These are phyloP conservation scores for Oscheius sp. DNA, from an alignment of 2,888 invertebrate species.

Conservation along the genomic window DNA sequence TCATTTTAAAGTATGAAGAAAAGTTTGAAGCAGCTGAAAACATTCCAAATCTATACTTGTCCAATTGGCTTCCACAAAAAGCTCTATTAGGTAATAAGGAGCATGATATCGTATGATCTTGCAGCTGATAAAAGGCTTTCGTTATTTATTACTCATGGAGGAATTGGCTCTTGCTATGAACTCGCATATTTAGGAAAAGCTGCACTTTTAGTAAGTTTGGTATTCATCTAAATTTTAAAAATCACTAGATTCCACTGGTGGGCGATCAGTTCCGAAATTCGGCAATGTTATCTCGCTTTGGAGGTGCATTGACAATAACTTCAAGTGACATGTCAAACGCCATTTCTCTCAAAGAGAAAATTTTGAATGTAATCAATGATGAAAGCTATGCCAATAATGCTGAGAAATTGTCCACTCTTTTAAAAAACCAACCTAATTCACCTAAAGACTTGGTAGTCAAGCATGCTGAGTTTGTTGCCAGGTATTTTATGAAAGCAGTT, in stretches of 20 bases:
- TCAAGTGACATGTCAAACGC: too few relatives aligned
- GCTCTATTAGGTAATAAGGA: constrained; percentile 1
- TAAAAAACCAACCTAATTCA: not conserved
- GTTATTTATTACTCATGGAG: not conserved
- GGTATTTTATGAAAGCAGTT: too few relatives aligned
- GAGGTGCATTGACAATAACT: constrained; percentile 32
- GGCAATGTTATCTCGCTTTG: constrained; percentile 37
- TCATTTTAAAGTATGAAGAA: not conserved
- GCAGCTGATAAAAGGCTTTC: not conserved
- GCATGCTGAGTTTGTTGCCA: constrained; percentile 21
- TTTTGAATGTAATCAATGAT: constrained; percentile 20
- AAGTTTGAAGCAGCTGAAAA: not conserved
- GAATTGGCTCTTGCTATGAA: not conserved
- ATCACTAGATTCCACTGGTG: constrained; percentile 42
- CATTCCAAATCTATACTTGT: constrained; percentile 33
- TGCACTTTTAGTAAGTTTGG: constrained; percentile 28
- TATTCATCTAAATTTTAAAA: too few relatives aligned
- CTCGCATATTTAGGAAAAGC: constrained; percentile 28
- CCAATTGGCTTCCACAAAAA: not conserved
- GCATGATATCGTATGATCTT: not conserved
- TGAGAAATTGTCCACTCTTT: not conserved
- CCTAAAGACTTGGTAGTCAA: constrained; percentile 4
- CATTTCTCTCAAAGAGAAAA: too few relatives aligned
- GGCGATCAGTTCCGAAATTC: constrained; percentile 43
- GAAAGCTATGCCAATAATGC: constrained; percentile 4